Evolutionary conservation across 2,113 vertebrate genomes (phyloP).

Genomic region (Grantiella picta): DNA sequence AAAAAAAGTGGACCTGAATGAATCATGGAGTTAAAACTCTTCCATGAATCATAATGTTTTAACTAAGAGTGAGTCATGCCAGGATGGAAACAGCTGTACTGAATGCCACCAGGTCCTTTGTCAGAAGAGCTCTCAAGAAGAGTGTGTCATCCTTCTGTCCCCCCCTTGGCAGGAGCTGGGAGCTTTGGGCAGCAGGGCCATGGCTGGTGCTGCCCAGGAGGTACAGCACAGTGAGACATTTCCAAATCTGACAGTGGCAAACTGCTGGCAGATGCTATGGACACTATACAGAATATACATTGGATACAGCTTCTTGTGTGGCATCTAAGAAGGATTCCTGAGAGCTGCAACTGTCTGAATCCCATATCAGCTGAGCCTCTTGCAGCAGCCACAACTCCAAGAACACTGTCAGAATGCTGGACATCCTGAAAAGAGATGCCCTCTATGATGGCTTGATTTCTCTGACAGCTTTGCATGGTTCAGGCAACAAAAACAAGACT

Average conservation of each 20-base stretch:
- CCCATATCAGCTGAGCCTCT: neutral
- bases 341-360: neutral
- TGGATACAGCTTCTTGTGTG: neutral
- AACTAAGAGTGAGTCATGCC: slow-evolving; percentile 35
- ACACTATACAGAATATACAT: accelerated
- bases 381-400: neutral
- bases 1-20: slow-evolving; percentile 7
- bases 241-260: neutral
- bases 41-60: slow-evolving; percentile 24
- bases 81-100: neutral
- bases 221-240: neutral
- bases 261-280: neutral
- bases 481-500: neutral
- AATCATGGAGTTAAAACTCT: slow-evolving; percentile 33
- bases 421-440: neutral
- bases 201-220: neutral
- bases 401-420: neutral
- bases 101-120: neutral
- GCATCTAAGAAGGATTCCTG: neutral
- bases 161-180: neutral
- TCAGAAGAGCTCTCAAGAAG: neutral
- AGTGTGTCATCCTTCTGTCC: accelerated
- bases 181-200: neutral
- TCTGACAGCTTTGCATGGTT: neutral
- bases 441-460: neutral